These are phyloP conservation scores for Mugil cephalus DNA, from an alignment of 2,113 vertebrate genomes.

Conservation along the genomic window DNA sequence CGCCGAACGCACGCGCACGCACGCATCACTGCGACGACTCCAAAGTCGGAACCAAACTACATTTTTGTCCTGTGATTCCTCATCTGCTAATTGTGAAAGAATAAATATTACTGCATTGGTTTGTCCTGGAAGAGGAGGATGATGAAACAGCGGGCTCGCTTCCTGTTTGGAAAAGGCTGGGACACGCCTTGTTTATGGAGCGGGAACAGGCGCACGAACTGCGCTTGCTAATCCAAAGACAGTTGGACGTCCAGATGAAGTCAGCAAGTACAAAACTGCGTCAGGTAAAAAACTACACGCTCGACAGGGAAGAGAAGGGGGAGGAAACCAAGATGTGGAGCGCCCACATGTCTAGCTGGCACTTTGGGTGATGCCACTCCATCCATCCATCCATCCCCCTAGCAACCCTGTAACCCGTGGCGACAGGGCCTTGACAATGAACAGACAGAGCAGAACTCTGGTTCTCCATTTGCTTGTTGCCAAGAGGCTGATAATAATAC, in stretches of 20 bases:
- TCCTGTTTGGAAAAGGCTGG: constrained; percentile 37
- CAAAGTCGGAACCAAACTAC: too few species aligned
- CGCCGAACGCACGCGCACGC: background rate
- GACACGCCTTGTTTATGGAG: constrained; percentile 38
- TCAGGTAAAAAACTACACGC: background rate
- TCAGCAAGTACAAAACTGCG: background rate
- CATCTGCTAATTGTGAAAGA: constrained; percentile 21
- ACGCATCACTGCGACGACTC: constrained; percentile 29
- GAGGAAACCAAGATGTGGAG: constrained; percentile 23
- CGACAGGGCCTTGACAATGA: constrained; percentile 55
- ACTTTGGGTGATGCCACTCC: constrained; percentile 54
- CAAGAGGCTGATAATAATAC: constrained; percentile 55
- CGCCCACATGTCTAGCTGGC: constrained; percentile 34
- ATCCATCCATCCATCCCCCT: constrained; percentile 56
- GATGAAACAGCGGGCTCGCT: constrained; percentile 10
- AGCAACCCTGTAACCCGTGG: constrained; percentile 73
- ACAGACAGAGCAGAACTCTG: constrained; percentile 49
- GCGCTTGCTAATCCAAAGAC: constrained; percentile 6
- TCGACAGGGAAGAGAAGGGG: background rate
- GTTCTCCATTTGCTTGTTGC: constrained; percentile 46
- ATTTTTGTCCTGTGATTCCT: constrained; percentile 9
- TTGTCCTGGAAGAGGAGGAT: constrained; percentile 13
- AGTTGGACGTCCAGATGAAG: background rate
- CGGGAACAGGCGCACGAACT: constrained; percentile 8
- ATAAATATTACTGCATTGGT: background rate